phyloP scores from a whole-genome alignment of 1,140 invertebrate genomes.

The Cataglyphis hispanica region DNA sequence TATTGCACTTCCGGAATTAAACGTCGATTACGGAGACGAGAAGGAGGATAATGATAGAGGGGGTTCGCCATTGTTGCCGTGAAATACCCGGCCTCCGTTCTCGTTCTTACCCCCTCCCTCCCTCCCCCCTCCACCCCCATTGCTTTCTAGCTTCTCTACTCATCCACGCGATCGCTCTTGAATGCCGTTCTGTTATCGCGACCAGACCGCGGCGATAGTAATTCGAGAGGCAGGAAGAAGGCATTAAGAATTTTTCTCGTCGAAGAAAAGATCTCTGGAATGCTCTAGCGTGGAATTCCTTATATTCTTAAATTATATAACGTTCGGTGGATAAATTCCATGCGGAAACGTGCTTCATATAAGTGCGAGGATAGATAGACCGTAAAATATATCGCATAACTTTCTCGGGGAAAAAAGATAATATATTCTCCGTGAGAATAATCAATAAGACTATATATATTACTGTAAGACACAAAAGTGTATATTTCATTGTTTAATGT shows the following conservation, averaged over 20 bases:
- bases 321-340: slow-evolving; percentile 42
- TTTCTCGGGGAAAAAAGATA: background rate
- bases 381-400: slow-evolving; percentile 2
- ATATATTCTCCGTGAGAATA: background rate
- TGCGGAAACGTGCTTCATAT: slow-evolving; percentile 13
- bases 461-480: background rate
- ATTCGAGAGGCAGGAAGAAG: slow-evolving; percentile 47
- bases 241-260: slow-evolving; percentile 31
- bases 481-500: slow-evolving; percentile 2
- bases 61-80: slow-evolving; percentile 10
- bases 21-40: slow-evolving; percentile 48
- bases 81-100: background rate
- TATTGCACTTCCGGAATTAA: slow-evolving; percentile 57
- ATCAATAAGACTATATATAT: no score
- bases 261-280: slow-evolving; percentile 48
- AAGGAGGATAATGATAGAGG: slow-evolving; percentile 44
- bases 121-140: no score
- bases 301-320: slow-evolving; percentile 49
- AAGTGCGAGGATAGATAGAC: background rate
- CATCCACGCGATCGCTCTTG: slow-evolving; percentile 28
- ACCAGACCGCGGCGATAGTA: slow-evolving; percentile 34
- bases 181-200: slow-evolving; percentile 29
- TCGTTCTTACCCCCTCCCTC: background rate
- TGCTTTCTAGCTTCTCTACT: slow-evolving; percentile 10
- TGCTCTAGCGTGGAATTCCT: slow-evolving; percentile 59